Conservation (phyloP, 2,888 invertebrate genomes). For the Eristalis arbustorum region DNA sequence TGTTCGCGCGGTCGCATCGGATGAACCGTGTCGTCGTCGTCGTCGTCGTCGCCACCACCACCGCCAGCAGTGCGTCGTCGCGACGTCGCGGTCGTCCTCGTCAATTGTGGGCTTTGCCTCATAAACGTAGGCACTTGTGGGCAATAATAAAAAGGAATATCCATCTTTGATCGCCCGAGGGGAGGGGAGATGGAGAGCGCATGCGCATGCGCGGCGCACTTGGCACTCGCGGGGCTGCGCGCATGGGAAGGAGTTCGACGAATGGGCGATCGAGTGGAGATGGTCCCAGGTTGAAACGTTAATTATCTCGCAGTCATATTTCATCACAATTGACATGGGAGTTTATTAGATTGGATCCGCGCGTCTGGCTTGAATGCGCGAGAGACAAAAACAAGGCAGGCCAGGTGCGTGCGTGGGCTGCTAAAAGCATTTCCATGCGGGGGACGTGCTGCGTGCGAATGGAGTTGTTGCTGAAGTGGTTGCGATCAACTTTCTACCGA, state of each 20-base stretch:
- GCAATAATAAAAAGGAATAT: constrained; percentile 58
- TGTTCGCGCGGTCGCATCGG: constrained; percentile 35
- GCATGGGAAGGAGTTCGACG: constrained; percentile 43
- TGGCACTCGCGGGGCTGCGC: neutral
- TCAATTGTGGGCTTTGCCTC: constrained; percentile 47
- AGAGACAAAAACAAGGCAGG: neutral
- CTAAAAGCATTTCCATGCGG: neutral
- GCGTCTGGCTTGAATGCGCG: neutral
- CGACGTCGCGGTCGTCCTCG: constrained; percentile 28
- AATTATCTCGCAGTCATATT: constrained; percentile 62
- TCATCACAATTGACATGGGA: constrained; percentile 61
- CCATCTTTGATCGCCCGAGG: constrained; percentile 50
- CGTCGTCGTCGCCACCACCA: neutral
- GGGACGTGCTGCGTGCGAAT: neutral
- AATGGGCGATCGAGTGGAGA: neutral
- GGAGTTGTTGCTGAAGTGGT: neutral
- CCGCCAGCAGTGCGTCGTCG: neutral
- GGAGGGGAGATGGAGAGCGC: constrained; percentile 9
- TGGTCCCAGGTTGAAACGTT: constrained; percentile 57
- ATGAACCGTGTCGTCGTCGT: constrained; percentile 31
- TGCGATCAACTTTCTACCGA: neutral
- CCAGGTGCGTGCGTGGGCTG: neutral
- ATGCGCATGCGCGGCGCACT: constrained; percentile 8
- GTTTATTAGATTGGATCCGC: constrained; percentile 48
- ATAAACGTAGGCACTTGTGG: constrained; percentile 49